These are phyloP conservation scores for Rhizoglyphus robini DNA, from an alignment of 1,140 invertebrate species.

Conservation along the genomic window DNA sequence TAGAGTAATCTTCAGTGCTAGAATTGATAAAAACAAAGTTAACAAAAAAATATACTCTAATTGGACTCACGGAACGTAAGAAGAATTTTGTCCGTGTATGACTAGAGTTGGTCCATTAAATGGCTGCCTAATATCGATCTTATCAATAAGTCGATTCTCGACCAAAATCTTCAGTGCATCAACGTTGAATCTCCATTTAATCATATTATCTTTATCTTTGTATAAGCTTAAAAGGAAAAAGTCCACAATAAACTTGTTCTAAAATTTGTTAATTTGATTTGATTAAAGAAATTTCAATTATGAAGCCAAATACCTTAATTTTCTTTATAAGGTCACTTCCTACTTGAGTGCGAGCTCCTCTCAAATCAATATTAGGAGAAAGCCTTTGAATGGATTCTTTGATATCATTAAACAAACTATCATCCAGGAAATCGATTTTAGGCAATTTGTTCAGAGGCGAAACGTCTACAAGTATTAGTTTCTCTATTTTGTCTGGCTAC, in stretches of 20 bases:
- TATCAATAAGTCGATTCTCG: neutral
- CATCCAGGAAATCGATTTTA: neutral
- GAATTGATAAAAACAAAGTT: neutral
- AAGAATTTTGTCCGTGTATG: neutral
- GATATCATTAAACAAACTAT: neutral
- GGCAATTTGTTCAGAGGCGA: neutral
- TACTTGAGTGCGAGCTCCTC: neutral
- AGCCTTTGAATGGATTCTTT: neutral
- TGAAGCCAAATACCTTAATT: slow-evolving; percentile 8
- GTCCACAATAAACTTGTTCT: slow-evolving; percentile 4
- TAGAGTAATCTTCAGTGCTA: slow-evolving; percentile 1
- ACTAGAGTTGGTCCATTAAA: neutral
- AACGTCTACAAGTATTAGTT: slow-evolving; percentile 10
- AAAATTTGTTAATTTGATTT: neutral
- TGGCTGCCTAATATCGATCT: neutral
- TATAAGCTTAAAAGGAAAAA: slow-evolving; percentile 1
- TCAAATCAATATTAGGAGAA: neutral
- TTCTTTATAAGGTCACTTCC: neutral
- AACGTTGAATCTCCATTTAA: slow-evolving; percentile 7
- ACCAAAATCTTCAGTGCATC: slow-evolving; percentile 5
- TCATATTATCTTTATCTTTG: neutral
- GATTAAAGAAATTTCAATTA: no score
- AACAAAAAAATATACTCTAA: neutral
- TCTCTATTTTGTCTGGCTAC: slow-evolving; percentile 10
- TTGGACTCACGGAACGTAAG: neutral